Percentiles rank a stretch among this genome's conserved stretches.
These are phyloP conservation scores for Alcis repandata DNA, from an alignment of 2,888 invertebrate species.

Conservation along the genomic window DNA sequence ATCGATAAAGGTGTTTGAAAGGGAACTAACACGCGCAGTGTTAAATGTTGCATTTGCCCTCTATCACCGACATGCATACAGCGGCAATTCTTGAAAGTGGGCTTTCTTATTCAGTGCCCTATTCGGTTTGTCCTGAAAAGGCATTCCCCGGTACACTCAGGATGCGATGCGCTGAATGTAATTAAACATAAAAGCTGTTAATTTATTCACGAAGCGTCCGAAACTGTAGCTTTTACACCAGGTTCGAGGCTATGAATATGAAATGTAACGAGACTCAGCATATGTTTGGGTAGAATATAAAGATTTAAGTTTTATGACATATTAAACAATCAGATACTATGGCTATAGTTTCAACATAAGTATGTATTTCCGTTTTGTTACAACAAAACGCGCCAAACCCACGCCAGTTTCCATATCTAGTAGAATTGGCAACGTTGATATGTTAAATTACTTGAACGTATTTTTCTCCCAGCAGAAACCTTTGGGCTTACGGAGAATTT, in stretches of 20 bases:
- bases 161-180: conserved; percentile 37
- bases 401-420: no score
- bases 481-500: background rate
- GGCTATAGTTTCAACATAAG: no score
- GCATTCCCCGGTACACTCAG: conserved; percentile 25
- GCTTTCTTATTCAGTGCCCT: conserved; percentile 9
- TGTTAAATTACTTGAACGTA: background rate
- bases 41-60: background rate
- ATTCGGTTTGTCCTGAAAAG: conserved; percentile 36
- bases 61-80: background rate
- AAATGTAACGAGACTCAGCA: conserved; percentile 21
- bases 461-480: background rate
- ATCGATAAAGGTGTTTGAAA: background rate
- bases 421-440: background rate
- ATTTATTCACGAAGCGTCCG: conserved; percentile 41
- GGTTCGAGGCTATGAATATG: conserved; percentile 29
- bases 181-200: conserved; percentile 40
- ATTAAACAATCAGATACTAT: no score
- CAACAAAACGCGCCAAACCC: no score
- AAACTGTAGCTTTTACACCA: conserved; percentile 34
- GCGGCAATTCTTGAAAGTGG: background rate
- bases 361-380: no score
- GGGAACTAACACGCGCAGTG: no score
- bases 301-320: background rate
- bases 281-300: background rate